A percentile compares a stretch with the other conserved stretches of the same genome.
These are phyloP conservation scores for Meghimatium bilineatum DNA, from an alignment of 2,888 invertebrate genomes.

Conservation along the genomic window DNA sequence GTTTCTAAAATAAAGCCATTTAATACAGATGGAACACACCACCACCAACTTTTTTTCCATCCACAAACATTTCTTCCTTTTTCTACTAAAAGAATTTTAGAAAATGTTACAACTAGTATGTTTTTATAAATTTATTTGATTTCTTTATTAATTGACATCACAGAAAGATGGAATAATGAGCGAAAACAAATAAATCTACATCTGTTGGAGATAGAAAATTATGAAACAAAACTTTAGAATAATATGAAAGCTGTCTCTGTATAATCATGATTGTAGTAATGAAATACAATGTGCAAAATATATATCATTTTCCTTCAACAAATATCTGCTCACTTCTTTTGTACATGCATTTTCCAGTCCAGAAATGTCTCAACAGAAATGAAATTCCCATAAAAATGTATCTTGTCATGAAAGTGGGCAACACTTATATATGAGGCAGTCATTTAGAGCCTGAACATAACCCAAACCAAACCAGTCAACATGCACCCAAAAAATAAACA, in stretches of 20 bases:
- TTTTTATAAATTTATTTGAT: conserved; percentile 13
- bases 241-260: neutral
- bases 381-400: neutral
- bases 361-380: neutral
- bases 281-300: neutral
- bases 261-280: neutral
- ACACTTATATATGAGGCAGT: neutral
- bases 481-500: too few relatives aligned
- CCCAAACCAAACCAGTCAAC: too few relatives aligned
- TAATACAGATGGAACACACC: too few relatives aligned
- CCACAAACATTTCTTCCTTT: too few relatives aligned
- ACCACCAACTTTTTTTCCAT: too few relatives aligned
- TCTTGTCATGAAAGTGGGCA: neutral
- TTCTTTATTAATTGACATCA: neutral
- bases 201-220: neutral
- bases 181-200: neutral
- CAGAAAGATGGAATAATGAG: neutral
- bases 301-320: neutral
- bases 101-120: too few relatives aligned
- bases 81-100: too few relatives aligned
- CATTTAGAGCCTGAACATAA: too few relatives aligned
- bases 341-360: neutral
- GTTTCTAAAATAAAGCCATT: too few relatives aligned
- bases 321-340: neutral
- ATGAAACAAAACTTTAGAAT: neutral